Base-by-base conservation (phyloP, 2,888 invertebrate species). In the Nemapogon koenigi region DNA sequence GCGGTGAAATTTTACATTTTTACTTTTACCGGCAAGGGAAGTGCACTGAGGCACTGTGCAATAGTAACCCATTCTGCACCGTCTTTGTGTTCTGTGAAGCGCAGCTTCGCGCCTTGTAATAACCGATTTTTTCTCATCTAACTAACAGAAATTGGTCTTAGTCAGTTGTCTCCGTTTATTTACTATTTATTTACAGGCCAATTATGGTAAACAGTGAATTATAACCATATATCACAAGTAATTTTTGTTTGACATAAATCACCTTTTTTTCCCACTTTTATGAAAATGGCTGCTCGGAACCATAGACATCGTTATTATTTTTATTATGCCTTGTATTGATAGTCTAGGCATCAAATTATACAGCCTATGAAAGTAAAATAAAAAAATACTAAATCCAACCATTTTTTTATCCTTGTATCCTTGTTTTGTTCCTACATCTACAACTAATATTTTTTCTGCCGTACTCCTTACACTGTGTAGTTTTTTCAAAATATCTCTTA, bases 31-130 rank as follows among this genome's bases (percentile, higher is more conserved):
- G 67, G 79, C 79, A 46, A 79, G 65, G 42, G 80, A 79, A 36
- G 79, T 79, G 55, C 79, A 79, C 59, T 76, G 79, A 45, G 79
- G 79, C 46, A 79, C 79, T 10, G 79, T 79, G 51, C 79, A 79
- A 60, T 79, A 79, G 62, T 79, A 79, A 61, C 76, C 76, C 79
- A 79, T 79, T 40, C 37, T 48, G 50, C 33, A 33, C 3, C 19
- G 15, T 17, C 31, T 8, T 62, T 59, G 45, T 53, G 10, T 47
- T 45, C 18, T 33, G 18, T 4, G 33, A 19, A 33, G 33, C 33
- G 19, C 33, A 11, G 8, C 14, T 19, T 13, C 13, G 33, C 33
- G 33, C 33, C 33, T n/a, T 6, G 14, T 13, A 33, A 33, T 28
- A 28, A 28, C 7, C 11, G 17, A 11, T 15, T 31, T 31, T 16